Conservation (phyloP, 2,113 vertebrate species). For the Micromys minutus region DNA sequence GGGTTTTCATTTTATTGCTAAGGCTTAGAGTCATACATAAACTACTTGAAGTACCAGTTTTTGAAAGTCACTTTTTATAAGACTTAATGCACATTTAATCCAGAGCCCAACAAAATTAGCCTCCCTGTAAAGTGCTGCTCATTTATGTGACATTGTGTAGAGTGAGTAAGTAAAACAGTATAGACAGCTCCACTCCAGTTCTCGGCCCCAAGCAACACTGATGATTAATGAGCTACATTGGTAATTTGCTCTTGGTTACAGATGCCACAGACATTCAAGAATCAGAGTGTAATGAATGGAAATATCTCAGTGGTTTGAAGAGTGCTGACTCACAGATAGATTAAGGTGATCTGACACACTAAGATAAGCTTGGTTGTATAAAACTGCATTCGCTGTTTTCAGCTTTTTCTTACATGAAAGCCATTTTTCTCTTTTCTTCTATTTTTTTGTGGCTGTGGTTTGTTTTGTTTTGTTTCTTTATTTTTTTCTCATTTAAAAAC, state of each 20-base stretch:
- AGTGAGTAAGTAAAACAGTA: constrained; percentile 38
- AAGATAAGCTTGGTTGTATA: not conserved
- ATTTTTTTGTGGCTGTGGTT: no score
- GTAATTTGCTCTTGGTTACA: constrained; percentile 61
- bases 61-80: not conserved
- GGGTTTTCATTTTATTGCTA: constrained; percentile 13
- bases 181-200: constrained; percentile 11
- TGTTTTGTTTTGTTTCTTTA: no score
- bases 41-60: constrained; percentile 6
- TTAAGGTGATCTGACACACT: constrained; percentile 40
- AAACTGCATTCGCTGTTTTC: constrained; percentile 47
- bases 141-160: constrained; percentile 14
- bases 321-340: constrained; percentile 51
- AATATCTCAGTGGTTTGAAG: constrained; percentile 45
- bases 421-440: not conserved
- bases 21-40: constrained; percentile 46
- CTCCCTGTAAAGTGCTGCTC: not conserved
- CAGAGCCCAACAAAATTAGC: not conserved
- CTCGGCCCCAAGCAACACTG: constrained; percentile 17
- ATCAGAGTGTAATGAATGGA: constrained; percentile 44
- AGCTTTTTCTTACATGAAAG: not conserved
- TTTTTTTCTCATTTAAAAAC: not conserved
- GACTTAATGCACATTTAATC: constrained; percentile 26
- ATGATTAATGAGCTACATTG: constrained; percentile 65
- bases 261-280: constrained; percentile 50